Conservation (phyloP, 2,797 vertebrate species). For the Antrozous pallidus region DNA sequence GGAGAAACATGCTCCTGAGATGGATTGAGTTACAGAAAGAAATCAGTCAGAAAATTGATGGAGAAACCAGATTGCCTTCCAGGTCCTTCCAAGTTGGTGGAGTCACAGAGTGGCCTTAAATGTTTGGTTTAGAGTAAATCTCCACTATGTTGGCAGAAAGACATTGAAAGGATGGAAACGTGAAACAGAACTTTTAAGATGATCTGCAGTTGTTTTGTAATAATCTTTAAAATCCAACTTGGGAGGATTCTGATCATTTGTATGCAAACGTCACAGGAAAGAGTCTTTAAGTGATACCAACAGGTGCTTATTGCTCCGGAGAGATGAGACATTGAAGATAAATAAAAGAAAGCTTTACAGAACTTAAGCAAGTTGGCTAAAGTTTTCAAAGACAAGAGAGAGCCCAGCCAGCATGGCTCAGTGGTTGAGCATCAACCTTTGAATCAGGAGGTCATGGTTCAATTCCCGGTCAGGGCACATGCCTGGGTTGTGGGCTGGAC, state of each 20-base stretch:
- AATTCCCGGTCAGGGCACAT: no score
- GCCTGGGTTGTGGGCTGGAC: no score
- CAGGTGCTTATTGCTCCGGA: neutral
- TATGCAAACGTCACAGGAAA: neutral
- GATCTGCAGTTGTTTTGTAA: neutral
- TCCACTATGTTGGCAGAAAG: neutral
- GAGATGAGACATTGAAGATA: neutral
- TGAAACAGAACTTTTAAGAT: neutral
- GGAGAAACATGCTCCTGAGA: neutral
- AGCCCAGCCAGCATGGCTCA: no score
- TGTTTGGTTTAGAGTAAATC: slow-evolving; percentile 1
- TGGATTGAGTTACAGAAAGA: slow-evolving; percentile 17
- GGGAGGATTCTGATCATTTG: neutral
- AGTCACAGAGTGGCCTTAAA: neutral
- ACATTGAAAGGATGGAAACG: neutral
- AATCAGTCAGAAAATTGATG: neutral
- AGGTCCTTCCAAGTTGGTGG: neutral
- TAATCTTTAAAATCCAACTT: neutral
- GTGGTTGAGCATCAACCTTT: no score
- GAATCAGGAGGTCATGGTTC: no score
- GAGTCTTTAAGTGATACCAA: neutral
- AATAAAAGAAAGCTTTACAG: neutral
- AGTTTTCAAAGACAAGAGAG: neutral
- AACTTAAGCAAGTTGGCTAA: neutral
- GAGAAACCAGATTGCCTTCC: slow-evolving; percentile 34